These are phyloP conservation scores for Pseudomyrmex pallidus DNA, from an alignment of 1,140 invertebrate species.

Conservation along the genomic window DNA sequence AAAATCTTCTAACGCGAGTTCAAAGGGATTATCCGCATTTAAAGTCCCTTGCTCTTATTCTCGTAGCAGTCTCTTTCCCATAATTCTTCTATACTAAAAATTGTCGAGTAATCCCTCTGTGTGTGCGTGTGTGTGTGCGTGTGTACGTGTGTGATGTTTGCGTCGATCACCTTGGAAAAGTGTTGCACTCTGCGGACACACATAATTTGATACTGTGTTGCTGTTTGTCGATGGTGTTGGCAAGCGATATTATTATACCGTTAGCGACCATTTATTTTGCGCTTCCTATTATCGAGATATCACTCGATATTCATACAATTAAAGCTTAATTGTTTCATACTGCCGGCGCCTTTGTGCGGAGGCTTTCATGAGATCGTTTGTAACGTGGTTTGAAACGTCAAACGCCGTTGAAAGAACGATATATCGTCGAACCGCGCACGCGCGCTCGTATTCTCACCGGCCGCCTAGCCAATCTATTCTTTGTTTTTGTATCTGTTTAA, in stretches of 20 bases:
- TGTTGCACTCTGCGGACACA: not conserved
- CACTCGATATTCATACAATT: conserved; percentile 26
- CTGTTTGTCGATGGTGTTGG: not conserved
- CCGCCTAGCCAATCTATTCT: conserved; percentile 2
- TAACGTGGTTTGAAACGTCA: conserved; percentile 22
- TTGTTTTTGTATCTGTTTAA: conserved; percentile 40
- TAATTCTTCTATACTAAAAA: conserved; percentile 13
- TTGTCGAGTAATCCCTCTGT: conserved; percentile 40
- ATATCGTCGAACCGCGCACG: conserved; percentile 9
- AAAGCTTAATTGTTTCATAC: conserved; percentile 32
- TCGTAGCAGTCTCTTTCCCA: not conserved
- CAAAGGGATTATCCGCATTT: conserved; percentile 53
- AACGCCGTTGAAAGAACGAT: conserved; percentile 42
- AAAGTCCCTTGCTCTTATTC: conserved; percentile 22
- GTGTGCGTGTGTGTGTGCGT: not conserved
- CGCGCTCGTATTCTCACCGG: conserved; percentile 1
- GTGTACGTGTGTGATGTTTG: not conserved
- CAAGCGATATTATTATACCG: no score
- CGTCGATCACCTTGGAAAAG: conserved; percentile 15
- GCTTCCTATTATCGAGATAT: conserved; percentile 21
- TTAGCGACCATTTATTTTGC: conserved; percentile 10
- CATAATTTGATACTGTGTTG: not conserved
- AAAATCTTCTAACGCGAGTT: conserved; percentile 40
- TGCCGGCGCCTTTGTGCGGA: conserved; percentile 15
- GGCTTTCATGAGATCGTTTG: conserved; percentile 29